A percentile compares a stretch with the other conserved stretches of the same genome.
Evolutionary conservation across 2,888 invertebrate genomes (phyloP).

Genomic region (Osedax fenrisi): DNA sequence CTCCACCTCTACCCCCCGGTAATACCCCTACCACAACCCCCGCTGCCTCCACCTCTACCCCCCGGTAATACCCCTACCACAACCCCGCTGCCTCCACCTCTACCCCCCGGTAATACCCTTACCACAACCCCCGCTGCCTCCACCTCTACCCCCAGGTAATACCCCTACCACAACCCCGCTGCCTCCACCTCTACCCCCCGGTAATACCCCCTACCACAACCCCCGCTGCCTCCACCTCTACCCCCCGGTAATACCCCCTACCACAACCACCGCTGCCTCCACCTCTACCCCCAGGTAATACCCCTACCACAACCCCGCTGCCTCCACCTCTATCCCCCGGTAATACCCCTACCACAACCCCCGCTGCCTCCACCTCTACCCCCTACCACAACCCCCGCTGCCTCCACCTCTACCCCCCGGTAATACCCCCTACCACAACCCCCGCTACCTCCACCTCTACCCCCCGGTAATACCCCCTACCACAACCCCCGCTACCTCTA

Average conservation of each 20-base stretch:
- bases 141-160: slow-evolving; percentile 30
- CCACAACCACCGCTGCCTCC: slow-evolving; percentile 28
- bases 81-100: slow-evolving; percentile 28
- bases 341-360: slow-evolving; percentile 26
- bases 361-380: too few species aligned
- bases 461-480: slow-evolving; percentile 28
- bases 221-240: slow-evolving; percentile 29
- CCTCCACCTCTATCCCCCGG: slow-evolving; percentile 30
- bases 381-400: too few species aligned
- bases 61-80: slow-evolving; percentile 28
- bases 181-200: slow-evolving; percentile 30
- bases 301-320: slow-evolving; percentile 23
- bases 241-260: slow-evolving; percentile 27
- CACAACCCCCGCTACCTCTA: slow-evolving; percentile 26
- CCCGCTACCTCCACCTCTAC: slow-evolving; percentile 28
- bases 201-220: slow-evolving; percentile 27
- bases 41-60: slow-evolving; percentile 28
- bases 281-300: slow-evolving; percentile 30
- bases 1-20: slow-evolving; percentile 30
- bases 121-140: slow-evolving; percentile 27
- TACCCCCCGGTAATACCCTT: slow-evolving; percentile 28
- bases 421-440: slow-evolving; percentile 26
- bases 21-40: slow-evolving; percentile 23
- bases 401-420: slow-evolving; percentile 30
- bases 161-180: slow-evolving; percentile 23